phyloP scores from a whole-genome alignment of 2,113 vertebrate genomes.

The Zingel zingel region DNA sequence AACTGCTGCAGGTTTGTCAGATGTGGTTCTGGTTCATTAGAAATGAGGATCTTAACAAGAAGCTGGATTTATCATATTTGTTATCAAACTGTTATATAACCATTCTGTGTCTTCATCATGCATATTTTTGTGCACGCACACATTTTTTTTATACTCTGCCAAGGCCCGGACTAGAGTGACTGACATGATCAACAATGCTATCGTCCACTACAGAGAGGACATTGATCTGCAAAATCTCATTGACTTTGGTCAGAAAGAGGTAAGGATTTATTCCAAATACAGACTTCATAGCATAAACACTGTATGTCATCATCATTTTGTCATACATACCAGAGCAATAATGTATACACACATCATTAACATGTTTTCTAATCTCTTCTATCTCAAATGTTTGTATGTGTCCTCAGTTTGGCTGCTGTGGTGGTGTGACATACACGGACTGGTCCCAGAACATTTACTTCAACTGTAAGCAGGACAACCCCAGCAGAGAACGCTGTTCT shows the following conservation, averaged over 20 bases:
- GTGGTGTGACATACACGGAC: slow-evolving; percentile 88
- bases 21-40: neutral
- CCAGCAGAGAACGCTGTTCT: slow-evolving; percentile 90
- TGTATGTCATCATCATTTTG: neutral
- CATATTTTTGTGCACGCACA: neutral
- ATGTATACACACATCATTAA: neutral
- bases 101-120: neutral
- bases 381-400: neutral
- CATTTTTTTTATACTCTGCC: neutral
- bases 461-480: slow-evolving; percentile 87
- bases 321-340: neutral
- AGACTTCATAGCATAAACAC: neutral
- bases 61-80: neutral
- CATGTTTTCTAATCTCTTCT: neutral
- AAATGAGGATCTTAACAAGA: neutral
- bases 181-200: slow-evolving; percentile 86
- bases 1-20: neutral
- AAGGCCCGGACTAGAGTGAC: slow-evolving; percentile 91
- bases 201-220: slow-evolving; percentile 92
- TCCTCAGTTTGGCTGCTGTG: slow-evolving; percentile 91
- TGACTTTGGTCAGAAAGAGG: slow-evolving; percentile 93
- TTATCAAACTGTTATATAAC: neutral
- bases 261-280: slow-evolving; percentile 39
- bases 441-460: slow-evolving; percentile 95
- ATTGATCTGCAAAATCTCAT: slow-evolving; percentile 94